These are phyloP conservation scores for Drosophila miranda DNA, from an alignment of 1,140 invertebrate genomes.

Conservation along the genomic window DNA sequence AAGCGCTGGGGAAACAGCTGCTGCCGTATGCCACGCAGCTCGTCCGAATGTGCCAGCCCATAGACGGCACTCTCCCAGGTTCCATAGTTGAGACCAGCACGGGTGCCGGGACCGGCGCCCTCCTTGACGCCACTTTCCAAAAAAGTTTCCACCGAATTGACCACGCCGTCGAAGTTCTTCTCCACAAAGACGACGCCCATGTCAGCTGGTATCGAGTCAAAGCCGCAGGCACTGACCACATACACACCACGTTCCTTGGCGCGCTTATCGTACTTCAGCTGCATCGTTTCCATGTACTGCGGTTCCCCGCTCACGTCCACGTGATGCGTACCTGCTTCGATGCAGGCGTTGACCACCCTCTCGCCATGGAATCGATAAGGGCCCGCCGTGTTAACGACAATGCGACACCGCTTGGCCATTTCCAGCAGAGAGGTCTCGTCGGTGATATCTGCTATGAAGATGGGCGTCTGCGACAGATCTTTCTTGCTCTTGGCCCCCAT, in stretches of 20 bases:
- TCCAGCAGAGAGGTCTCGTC: conserved; percentile 87
- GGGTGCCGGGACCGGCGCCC: conserved; percentile 25
- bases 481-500: conserved; percentile 83
- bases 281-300: conserved; percentile 93
- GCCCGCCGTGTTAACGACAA: conserved; percentile 93
- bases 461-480: conserved; percentile 85
- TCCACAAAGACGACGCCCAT: conserved; percentile 90
- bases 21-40: conserved; percentile 86
- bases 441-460: conserved; percentile 90
- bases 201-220: conserved; percentile 94
- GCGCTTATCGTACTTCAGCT: conserved; percentile 89
- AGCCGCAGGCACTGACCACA: conserved; percentile 94
- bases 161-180: conserved; percentile 88
- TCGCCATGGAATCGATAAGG: conserved; percentile 96
- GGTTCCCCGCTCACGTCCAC: conserved; percentile 97
- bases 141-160: conserved; percentile 91
- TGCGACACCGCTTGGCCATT: conserved; percentile 89
- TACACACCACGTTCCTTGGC: conserved; percentile 91
- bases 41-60: conserved; percentile 86
- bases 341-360: conserved; percentile 93
- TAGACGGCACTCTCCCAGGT: conserved; percentile 93
- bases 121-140: conserved; percentile 82
- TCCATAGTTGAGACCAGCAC: conserved; percentile 86
- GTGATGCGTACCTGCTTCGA: conserved; percentile 91
- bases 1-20: conserved; percentile 86